Conservation (phyloP, 2,113 vertebrate genomes). For the Seriola rivoliana region DNA sequence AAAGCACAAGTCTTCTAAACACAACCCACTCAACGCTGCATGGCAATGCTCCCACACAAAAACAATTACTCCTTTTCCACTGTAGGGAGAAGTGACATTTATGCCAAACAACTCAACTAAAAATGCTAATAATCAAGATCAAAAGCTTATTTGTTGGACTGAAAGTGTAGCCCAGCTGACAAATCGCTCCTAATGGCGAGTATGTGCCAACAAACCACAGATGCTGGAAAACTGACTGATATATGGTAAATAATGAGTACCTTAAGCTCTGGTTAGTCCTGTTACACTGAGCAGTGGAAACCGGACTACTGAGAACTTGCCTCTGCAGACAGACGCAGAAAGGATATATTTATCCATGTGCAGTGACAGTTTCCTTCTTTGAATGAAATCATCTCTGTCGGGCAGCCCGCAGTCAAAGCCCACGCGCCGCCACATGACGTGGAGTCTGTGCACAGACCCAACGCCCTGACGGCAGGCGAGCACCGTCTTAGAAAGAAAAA, state of each 20-base stretch:
- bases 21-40: slow-evolving; percentile 36
- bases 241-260: slow-evolving; percentile 59
- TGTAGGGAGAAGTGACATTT: slow-evolving; percentile 23
- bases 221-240: slow-evolving; percentile 51
- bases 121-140: slow-evolving; percentile 43
- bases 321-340: slow-evolving; percentile 48
- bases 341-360: slow-evolving; percentile 70
- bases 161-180: slow-evolving; percentile 30
- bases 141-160: slow-evolving; percentile 34
- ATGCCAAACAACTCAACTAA: slow-evolving; percentile 33
- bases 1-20: slow-evolving; percentile 52
- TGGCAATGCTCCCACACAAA: slow-evolving; percentile 46
- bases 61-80: slow-evolving; percentile 54
- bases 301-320: slow-evolving; percentile 13
- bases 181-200: slow-evolving; percentile 26
- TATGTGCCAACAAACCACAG: slow-evolving; percentile 47
- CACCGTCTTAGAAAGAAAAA: slow-evolving; percentile 24
- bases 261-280: slow-evolving; percentile 23
- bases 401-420: slow-evolving; percentile 42
- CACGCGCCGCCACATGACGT: slow-evolving; percentile 41
- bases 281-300: slow-evolving; percentile 52
- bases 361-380: slow-evolving; percentile 64
- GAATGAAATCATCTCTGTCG: slow-evolving; percentile 64
- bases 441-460: slow-evolving; percentile 31
- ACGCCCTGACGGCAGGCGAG: slow-evolving; percentile 29